Conservation (phyloP, 2,797 vertebrate genomes). For the Syngnathus rostellatus region DNA sequence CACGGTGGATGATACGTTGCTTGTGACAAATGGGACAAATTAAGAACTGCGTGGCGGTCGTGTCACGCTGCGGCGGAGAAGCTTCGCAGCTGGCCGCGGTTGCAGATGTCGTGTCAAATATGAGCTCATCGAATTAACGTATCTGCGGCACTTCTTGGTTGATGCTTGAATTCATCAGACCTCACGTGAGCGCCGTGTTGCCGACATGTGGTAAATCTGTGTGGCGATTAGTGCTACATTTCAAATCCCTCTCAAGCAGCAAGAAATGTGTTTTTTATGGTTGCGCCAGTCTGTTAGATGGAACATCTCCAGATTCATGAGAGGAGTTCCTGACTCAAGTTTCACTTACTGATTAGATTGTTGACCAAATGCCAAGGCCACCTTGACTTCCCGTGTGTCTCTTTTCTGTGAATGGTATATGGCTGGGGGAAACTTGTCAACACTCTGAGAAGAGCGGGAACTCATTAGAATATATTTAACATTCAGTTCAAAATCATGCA, state of each 20-base stretch:
- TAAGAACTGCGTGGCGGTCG: constrained; percentile 12
- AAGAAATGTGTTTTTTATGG: neutral
- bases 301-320: neutral
- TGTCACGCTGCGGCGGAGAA: neutral
- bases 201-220: neutral
- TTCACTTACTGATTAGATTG: neutral
- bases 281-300: neutral
- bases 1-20: neutral
- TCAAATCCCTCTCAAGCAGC: neutral
- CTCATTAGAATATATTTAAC: neutral
- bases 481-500: neutral
- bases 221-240: neutral
- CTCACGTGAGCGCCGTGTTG: constrained; percentile 13
- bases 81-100: constrained; percentile 13
- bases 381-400: neutral
- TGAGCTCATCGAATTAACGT: constrained; percentile 40
- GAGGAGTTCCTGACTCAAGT: neutral
- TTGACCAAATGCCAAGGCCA: neutral
- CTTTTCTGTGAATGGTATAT: constrained; percentile 1
- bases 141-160: constrained; percentile 25
- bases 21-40: constrained; percentile 16
- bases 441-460: neutral
- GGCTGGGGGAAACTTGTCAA: neutral
- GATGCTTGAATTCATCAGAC: constrained; percentile 31
- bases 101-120: constrained; percentile 26